Evolutionary conservation across 2,113 vertebrate genomes (phyloP), one percentile per base, ranked within the genome.

Genomic region (Dolichallabes microphthalmus): DNA sequence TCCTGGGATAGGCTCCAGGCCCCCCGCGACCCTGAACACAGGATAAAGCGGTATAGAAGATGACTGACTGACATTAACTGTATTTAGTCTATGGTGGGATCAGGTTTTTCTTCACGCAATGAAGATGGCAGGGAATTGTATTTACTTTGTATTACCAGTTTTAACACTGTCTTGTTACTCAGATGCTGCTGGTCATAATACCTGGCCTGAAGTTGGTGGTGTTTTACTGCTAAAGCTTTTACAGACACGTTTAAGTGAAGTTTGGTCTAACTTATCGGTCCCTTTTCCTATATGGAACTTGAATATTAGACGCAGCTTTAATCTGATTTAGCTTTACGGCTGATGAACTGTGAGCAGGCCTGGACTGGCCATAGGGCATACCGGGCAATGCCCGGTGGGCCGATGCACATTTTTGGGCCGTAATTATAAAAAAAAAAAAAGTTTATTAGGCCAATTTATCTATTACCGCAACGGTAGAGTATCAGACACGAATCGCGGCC

Each of bases 331-430:
- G n/a, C n/a, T n/a, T n/a, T n/a, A 10, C 87, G 79, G 69, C 79
- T 89, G 0, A 91, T 94, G 92, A 88, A 91, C 30, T 1, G 93
- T 94, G 4, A 91, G n/a, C n/a, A n/a, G n/a, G n/a, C n/a, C n/a
- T n/a, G n/a, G n/a, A n/a, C n/a, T n/a, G n/a, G n/a, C n/a, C n/a
- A n/a, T n/a, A n/a, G n/a, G n/a, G n/a, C n/a, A n/a, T n/a, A n/a
- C n/a, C n/a, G n/a, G n/a, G n/a, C n/a, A n/a, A n/a, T n/a, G n/a
- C n/a, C n/a, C n/a, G n/a, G n/a, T n/a, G n/a, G n/a, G n/a, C n/a
- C n/a, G n/a, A n/a, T n/a, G n/a, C n/a, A n/a, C n/a, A n/a, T n/a
- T n/a, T n/a, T n/a, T n/a, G n/a, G n/a, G n/a, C n/a, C n/a, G n/a
- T n/a, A n/a, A n/a, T n/a, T n/a, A n/a, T n/a, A n/a, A n/a, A n/a